These are phyloP conservation scores for Ictidomys tridecemlineatus DNA, from an alignment of 2,113 vertebrate genomes.

Conservation along the genomic window DNA sequence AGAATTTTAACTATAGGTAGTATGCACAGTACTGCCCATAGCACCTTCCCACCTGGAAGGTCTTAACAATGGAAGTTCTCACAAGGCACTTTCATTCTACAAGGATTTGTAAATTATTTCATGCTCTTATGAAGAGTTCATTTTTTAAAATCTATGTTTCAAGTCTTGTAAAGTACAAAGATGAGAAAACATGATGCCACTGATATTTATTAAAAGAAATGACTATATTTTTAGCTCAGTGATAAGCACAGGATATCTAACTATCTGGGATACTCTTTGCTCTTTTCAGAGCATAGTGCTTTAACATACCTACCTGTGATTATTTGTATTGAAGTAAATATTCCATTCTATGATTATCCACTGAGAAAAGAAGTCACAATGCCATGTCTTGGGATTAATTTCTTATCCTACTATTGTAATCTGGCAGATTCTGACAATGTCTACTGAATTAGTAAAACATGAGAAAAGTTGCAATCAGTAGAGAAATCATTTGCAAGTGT, in stretches of 20 bases:
- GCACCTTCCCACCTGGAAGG: not conserved
- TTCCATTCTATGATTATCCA: not conserved
- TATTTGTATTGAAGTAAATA: not conserved
- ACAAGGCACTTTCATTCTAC: not conserved
- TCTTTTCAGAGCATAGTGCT: not conserved
- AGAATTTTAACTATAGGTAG: not conserved
- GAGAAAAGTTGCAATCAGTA: not conserved
- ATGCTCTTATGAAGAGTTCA: not conserved
- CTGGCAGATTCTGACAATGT: slow-evolving; percentile 14
- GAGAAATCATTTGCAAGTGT: slow-evolving; percentile 7
- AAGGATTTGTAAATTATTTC: not conserved
- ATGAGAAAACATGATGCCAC: slow-evolving; percentile 8
- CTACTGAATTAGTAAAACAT: not conserved
- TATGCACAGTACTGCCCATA: fast-evolving
- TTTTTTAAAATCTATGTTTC: slow-evolving; percentile 41
- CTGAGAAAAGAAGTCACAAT: not conserved
- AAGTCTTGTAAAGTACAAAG: not conserved
- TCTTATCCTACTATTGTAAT: not conserved
- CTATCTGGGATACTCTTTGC: not conserved
- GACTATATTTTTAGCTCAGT: not conserved
- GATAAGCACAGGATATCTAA: not conserved
- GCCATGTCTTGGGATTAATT: not conserved
- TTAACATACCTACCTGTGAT: not conserved
- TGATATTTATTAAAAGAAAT: not conserved
- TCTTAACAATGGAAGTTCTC: not conserved